Evolutionary conservation across 2,888 invertebrate genomes (phyloP).

Genomic region (Idaea biselata): DNA sequence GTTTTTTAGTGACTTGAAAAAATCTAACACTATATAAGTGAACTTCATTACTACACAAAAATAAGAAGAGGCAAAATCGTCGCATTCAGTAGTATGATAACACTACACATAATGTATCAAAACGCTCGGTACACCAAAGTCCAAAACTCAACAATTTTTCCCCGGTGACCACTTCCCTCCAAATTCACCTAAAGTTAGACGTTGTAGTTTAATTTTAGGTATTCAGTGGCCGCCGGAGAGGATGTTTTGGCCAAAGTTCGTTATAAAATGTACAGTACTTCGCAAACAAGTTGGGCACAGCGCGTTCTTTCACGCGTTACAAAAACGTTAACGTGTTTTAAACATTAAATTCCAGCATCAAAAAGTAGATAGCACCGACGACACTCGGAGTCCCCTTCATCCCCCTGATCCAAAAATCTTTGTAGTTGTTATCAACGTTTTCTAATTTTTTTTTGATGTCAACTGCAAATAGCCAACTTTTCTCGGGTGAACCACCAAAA

Average conservation of each 20-base stretch:
- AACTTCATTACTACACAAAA: background rate
- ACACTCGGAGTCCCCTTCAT: too few species aligned
- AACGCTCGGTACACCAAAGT: conserved; percentile 11
- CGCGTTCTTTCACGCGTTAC: background rate
- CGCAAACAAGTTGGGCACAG: background rate
- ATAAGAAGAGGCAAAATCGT: conserved; percentile 13
- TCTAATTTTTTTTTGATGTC: too few species aligned
- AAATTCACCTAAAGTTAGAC: conserved; percentile 35
- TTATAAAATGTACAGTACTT: conserved; percentile 37
- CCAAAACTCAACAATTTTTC: conserved; percentile 15
- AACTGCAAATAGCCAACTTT: too few species aligned
- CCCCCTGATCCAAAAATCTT: too few species aligned
- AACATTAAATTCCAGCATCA: background rate
- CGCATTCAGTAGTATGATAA: background rate
- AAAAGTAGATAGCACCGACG: background rate
- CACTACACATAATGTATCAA: conserved; percentile 5
- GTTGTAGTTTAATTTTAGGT: conserved; percentile 47
- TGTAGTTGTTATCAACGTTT: too few species aligned
- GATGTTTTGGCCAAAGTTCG: conserved; percentile 41
- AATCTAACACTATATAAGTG: too few species aligned
- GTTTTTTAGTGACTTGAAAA: too few species aligned
- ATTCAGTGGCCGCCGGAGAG: conserved; percentile 38
- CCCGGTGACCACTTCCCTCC: conserved; percentile 22
- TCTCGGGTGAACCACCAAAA: too few species aligned
- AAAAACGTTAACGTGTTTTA: background rate